phyloP scores from a whole-genome alignment of 1,140 invertebrate genomes.

The Wasmannia auropunctata region DNA sequence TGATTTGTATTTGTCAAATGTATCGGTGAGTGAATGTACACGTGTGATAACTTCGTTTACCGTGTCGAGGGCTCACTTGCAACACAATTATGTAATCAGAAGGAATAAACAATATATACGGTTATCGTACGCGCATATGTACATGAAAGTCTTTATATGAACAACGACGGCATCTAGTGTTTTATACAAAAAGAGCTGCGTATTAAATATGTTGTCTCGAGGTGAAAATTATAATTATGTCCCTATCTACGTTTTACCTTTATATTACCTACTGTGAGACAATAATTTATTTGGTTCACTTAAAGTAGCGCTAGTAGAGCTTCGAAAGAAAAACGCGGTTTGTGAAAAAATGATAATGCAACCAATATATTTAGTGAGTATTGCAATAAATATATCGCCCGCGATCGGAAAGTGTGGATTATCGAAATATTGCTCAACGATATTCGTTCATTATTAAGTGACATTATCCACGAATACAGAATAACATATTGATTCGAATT shows the following conservation, averaged over 20 bases:
- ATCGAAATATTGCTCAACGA: slow-evolving; percentile 14
- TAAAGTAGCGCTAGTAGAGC: slow-evolving; percentile 33
- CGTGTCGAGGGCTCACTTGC: slow-evolving; percentile 73
- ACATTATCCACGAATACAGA: slow-evolving; percentile 20
- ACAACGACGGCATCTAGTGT: slow-evolving; percentile 73
- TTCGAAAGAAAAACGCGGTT: slow-evolving; percentile 19
- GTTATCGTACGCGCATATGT: slow-evolving; percentile 76
- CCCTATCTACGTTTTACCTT: slow-evolving; percentile 65
- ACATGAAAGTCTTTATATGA: slow-evolving; percentile 79
- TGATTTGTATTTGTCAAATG: slow-evolving; percentile 81
- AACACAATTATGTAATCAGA: slow-evolving; percentile 77
- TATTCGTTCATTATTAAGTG: neutral
- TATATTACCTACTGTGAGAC: slow-evolving; percentile 37
- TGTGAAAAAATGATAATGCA: slow-evolving; percentile 56
- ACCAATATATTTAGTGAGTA: neutral
- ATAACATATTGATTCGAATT: neutral
- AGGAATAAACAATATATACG: slow-evolving; percentile 76
- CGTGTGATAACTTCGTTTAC: slow-evolving; percentile 74
- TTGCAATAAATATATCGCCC: neutral
- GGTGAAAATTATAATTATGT: slow-evolving; percentile 67
- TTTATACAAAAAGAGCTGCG: slow-evolving; percentile 77
- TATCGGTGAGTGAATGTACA: slow-evolving; percentile 80
- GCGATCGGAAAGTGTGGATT: neutral
- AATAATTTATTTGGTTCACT: slow-evolving; percentile 67
- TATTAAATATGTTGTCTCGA: slow-evolving; percentile 66